These are phyloP conservation scores for Idaea biselata DNA, from an alignment of 2,888 invertebrate species.

Conservation along the genomic window DNA sequence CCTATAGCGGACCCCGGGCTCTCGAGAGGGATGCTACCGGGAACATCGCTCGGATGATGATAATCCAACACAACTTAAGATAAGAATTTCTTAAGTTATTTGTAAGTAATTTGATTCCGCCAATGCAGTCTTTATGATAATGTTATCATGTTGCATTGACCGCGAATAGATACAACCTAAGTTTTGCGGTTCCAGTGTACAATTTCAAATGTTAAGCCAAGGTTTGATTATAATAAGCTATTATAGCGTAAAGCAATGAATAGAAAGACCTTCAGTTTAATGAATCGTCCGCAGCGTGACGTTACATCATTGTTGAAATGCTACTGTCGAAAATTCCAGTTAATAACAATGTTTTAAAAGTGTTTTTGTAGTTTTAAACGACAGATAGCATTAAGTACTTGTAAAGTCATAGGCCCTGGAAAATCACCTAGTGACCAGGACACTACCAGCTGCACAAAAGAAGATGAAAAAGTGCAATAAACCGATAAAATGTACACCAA, in stretches of 20 bases:
- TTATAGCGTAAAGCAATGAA: slow-evolving; percentile 48
- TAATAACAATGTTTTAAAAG: slow-evolving; percentile 1
- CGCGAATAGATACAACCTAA: slow-evolving; percentile 16
- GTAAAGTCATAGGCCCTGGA: background rate
- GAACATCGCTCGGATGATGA: no score
- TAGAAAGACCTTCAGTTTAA: slow-evolving; percentile 43
- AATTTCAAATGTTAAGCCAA: slow-evolving; percentile 57
- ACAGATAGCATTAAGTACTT: background rate
- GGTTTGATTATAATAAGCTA: slow-evolving; percentile 49
- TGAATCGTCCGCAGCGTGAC: slow-evolving; percentile 44
- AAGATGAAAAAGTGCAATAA: no score
- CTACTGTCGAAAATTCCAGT: slow-evolving; percentile 18
- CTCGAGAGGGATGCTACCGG: no score
- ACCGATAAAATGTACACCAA: no score
- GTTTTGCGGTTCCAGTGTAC: slow-evolving; percentile 52
- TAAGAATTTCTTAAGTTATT: background rate
- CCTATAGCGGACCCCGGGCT: no score
- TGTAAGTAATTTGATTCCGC: slow-evolving; percentile 17
- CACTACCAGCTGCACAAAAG: no score
- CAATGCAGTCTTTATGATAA: slow-evolving; percentile 22
- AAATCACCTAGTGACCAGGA: no score
- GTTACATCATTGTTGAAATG: slow-evolving; percentile 29
- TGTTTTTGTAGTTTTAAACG: background rate
- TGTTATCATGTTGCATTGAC: slow-evolving; percentile 27
- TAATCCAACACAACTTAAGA: no score